Base-by-base conservation (phyloP, 2,113 vertebrate genomes). In the Bujurquina vittata region DNA sequence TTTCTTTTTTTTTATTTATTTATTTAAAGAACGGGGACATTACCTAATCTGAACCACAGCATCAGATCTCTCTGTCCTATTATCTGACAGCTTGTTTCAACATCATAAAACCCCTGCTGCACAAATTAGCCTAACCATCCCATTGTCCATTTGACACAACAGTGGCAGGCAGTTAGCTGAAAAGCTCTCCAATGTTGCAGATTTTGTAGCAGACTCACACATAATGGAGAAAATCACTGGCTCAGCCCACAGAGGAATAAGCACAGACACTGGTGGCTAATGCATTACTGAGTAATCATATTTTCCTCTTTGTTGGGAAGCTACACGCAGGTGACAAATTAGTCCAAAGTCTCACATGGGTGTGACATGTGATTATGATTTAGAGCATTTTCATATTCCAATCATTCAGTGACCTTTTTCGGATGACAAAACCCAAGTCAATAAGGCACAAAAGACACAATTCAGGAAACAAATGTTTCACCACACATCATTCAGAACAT, bases 121-220 rank as follows among this genome's bases (percentile, higher is more conserved):
- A 63, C 46, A 84, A 92, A 91, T 84, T 84, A 87, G 63, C 80
- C 75, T 40, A 82, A 81, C 65, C 62, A 82, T 79, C 57, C 80
- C 74, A 84, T 88, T 90, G 82, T 89, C 79, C 67, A 63, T 86
- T 89, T 93, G 87, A 88, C 88, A 92, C 86, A 91, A 89, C 77
- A 89, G 85, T 87, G 40, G 58, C 77, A 75, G 77, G 56, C 82
- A 79, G 84, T 84, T 72, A 77, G 79, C 55, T 81, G 86, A 84
- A 86, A 84, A 81, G 84, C 86, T 80, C 61, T 87, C 15, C 40
- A 87, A 80, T 49, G 65, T 73, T 84, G 84, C 65, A 88, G 55
- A 89, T 75, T 85, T 73, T 88, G 69, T 12, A 69, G 80, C 61
- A 69, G 72, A n/a, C 33, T 85, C 75, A 14, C 75, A 77, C 54